Conservation (phyloP, 2,888 invertebrate species). For the Cheilosia impressa region DNA sequence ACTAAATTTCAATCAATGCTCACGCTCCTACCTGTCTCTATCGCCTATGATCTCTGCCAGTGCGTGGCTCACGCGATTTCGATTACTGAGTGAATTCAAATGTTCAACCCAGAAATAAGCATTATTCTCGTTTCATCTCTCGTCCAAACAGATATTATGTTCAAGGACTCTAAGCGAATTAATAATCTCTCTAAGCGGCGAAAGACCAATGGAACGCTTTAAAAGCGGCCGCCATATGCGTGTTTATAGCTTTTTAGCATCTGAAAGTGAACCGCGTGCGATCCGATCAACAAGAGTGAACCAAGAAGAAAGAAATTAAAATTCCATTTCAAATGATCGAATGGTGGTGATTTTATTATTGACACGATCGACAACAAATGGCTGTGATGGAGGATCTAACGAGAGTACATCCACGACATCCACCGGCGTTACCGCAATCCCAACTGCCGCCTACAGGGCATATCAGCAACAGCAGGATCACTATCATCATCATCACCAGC, state of each 20-base stretch:
- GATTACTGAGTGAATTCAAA: constrained; percentile 49
- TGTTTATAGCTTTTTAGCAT: constrained; percentile 44
- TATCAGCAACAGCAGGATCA: constrained; percentile 64
- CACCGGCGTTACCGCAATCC: constrained; percentile 82
- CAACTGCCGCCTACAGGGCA: constrained; percentile 76
- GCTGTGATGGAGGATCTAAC: constrained; percentile 81
- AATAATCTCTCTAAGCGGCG: constrained; percentile 16
- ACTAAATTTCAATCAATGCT: constrained; percentile 41
- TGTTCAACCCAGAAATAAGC: constrained; percentile 38
- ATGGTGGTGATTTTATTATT: constrained; percentile 84
- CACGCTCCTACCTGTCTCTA: constrained; percentile 41
- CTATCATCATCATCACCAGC: constrained; percentile 50
- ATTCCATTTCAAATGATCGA: constrained; percentile 83
- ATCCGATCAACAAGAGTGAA: constrained; percentile 29
- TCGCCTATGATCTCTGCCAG: constrained; percentile 36
- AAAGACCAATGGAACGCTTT: constrained; percentile 52
- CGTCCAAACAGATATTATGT: constrained; percentile 33
- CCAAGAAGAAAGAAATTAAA: constrained; percentile 73
- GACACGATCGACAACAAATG: constrained; percentile 82
- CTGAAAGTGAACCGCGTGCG: constrained; percentile 40
- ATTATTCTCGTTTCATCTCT: constrained; percentile 20
- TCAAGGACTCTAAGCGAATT: constrained; percentile 36
- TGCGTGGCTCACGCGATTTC: constrained; percentile 67
- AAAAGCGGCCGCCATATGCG: constrained; percentile 37
- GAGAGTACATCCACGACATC: constrained; percentile 81